phyloP scores from a whole-genome alignment of 1,140 invertebrate genomes.

The Diachasma alloeum region DNA sequence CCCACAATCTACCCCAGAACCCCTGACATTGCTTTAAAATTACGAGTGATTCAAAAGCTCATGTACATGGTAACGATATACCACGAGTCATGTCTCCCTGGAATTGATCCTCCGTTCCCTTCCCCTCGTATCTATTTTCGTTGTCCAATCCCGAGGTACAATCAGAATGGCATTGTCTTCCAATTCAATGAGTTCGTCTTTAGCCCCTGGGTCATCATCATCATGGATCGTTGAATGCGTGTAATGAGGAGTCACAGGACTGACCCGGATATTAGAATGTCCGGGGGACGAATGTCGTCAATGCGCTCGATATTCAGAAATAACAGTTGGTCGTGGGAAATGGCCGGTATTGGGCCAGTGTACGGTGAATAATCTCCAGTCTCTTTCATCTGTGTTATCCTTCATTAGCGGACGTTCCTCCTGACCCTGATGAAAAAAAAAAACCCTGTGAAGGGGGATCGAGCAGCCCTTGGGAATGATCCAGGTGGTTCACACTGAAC shows the following conservation, averaged over 20 bases:
- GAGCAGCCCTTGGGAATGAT: constrained; percentile 3
- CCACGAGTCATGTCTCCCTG: background rate
- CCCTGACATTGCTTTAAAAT: constrained; percentile 14
- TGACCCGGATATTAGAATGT: too few species aligned
- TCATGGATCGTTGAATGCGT: background rate
- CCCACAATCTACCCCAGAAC: background rate
- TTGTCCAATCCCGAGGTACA: background rate
- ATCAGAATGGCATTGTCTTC: background rate
- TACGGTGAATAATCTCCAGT: background rate
- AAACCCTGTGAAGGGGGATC: background rate
- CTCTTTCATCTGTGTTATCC: background rate
- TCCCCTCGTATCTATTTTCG: background rate
- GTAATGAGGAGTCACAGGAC: background rate
- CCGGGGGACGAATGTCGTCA: too few species aligned
- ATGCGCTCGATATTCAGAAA: background rate
- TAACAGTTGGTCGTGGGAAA: background rate
- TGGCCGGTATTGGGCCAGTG: background rate
- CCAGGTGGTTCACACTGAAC: constrained; percentile 4
- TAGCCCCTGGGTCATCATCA: background rate
- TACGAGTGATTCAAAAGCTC: constrained; percentile 2
- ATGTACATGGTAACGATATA: background rate
- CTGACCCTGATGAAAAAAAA: background rate
- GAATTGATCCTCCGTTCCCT: background rate
- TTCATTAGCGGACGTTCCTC: background rate
- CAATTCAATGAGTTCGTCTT: background rate